These are phyloP conservation scores for Rissa tridactyla DNA, from an alignment of 2,113 vertebrate species.

Conservation along the genomic window DNA sequence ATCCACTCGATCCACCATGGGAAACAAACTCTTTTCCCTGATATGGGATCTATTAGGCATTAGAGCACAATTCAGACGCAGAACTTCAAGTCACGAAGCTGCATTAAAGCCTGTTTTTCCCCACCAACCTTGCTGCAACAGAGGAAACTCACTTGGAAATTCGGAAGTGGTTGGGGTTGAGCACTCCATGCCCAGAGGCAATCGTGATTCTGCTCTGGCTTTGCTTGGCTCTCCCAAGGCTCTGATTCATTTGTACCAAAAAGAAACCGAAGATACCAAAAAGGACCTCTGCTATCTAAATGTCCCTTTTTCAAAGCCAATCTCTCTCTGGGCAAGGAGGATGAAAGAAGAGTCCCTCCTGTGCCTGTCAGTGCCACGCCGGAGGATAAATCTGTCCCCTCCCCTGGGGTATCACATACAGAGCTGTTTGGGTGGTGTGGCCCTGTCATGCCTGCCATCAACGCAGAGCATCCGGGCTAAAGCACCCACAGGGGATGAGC, in stretches of 20 bases:
- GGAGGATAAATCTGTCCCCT: background rate
- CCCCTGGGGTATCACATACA: background rate
- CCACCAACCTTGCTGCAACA: background rate
- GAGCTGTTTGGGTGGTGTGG: background rate
- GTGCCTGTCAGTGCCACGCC: background rate
- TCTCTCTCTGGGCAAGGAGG: background rate
- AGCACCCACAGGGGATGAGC: background rate
- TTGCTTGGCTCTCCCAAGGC: background rate
- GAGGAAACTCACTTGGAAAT: background rate
- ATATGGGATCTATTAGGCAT: background rate
- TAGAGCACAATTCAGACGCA: background rate
- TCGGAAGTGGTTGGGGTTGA: background rate
- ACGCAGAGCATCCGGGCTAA: background rate
- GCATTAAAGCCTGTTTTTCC: background rate
- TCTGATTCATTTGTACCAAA: background rate
- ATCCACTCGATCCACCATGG: background rate
- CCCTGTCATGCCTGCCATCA: fast-evolving
- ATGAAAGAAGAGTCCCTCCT: background rate
- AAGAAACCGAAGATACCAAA: background rate
- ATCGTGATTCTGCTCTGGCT: background rate
- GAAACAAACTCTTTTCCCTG: background rate
- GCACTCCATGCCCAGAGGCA: background rate
- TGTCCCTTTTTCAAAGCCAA: background rate
- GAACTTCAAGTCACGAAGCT: background rate
- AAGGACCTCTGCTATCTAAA: background rate